These are phyloP conservation scores for Rotaria macrura DNA, from an alignment of 2,888 invertebrate species.

Conservation along the genomic window DNA sequence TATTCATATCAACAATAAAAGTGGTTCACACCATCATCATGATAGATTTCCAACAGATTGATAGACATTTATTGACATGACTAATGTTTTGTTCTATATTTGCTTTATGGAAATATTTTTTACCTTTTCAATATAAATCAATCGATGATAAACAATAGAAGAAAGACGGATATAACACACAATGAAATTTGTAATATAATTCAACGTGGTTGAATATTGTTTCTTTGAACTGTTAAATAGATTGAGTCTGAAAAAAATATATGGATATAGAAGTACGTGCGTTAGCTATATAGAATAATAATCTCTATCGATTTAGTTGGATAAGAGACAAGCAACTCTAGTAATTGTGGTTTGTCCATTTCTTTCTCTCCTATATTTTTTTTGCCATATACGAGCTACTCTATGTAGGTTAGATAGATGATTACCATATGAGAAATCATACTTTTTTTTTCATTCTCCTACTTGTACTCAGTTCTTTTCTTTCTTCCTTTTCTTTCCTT, in stretches of 20 bases:
- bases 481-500: not conserved
- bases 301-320: not conserved
- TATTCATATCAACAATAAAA: not conserved
- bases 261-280: not conserved
- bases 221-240: not conserved
- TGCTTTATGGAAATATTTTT: not conserved
- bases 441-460: not conserved
- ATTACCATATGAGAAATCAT: constrained; percentile 15
- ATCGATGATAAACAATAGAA: not conserved
- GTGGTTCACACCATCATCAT: not conserved
- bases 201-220: not conserved
- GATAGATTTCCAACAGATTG: not conserved
- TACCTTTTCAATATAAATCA: not conserved
- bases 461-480: not conserved
- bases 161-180: not conserved
- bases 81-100: not conserved
- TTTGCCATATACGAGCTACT: not conserved
- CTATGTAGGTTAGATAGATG: not conserved
- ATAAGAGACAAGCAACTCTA: not conserved
- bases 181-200: not conserved
- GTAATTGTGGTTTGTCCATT: not conserved
- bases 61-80: not conserved
- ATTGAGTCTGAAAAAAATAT: not conserved
- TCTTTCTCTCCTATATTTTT: not conserved
- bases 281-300: not conserved